Evolutionary conservation across 2,888 invertebrate species (phyloP), one percentile per base, ranked within the genome.

Genomic region (Clitarchus hookeri): DNA sequence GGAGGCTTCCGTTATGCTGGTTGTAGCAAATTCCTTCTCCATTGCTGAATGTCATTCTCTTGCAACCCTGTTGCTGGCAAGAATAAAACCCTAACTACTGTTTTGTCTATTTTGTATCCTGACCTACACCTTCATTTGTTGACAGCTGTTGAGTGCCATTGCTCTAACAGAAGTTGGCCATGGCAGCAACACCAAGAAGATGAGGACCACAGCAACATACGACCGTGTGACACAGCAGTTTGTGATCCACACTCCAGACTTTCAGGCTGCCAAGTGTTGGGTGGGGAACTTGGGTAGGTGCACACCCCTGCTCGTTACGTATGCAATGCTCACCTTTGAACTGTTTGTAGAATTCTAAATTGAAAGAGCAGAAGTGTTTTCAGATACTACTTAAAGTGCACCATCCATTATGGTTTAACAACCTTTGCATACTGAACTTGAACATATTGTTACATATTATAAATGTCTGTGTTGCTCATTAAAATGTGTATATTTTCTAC

Each of bases 261-360:
- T 98, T 92, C 96, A 98, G 92, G 97, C 98, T 13, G 97, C 98
- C 85, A 99, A 99, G 93, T 98, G 98, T 92, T 99, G 98, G 98
- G 95, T 96, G 90, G 99, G 99, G 89, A 98, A 98, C 92, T 93
- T 97, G 92, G 97, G 97, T 93, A 93, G 92, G 91, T 90, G 25
- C 27, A 53, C 65, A 65, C 65, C 48, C 13, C 65, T n/a, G 65
- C n/a, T 65, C 23, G 6, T 48, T 48, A 48, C 48, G 48, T 48
- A 48, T 36, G 36, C 36, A 36, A 36, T 53, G 65, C 65, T n/a
- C n/a, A 65, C 23, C 16, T n/a, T 11, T 48, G 48, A 48, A 6
- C 12, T 48, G 48, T 48, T 11, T 8, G 48, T 48, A 16, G 48
- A 8, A 48, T 48, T 13, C 6, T 48, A 48, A 16, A 48, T 6